Conservation (phyloP, 2,113 vertebrate species). For the Myodes glareolus region DNA sequence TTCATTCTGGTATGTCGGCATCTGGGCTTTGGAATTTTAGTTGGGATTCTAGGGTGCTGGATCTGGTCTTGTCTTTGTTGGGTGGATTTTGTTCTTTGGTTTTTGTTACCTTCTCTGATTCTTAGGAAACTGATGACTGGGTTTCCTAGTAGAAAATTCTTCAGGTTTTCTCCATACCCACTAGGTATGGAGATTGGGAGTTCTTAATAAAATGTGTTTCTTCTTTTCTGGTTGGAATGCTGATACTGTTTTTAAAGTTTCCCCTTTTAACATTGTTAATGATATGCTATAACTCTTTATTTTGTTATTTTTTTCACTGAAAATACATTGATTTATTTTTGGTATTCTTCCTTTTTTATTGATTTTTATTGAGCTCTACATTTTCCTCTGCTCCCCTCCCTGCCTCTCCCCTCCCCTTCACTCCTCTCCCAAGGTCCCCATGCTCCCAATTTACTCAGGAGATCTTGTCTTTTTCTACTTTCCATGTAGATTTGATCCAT, state of each 20-base stretch:
- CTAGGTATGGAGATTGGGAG: background rate
- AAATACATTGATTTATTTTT: too few relatives aligned
- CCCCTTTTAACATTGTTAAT: background rate
- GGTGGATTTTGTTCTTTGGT: background rate
- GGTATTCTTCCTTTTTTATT: too few relatives aligned
- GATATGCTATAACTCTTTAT: background rate
- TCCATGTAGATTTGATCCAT: too few relatives aligned
- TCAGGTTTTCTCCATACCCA: too few relatives aligned
- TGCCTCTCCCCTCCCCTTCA: too few relatives aligned
- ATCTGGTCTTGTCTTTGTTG: background rate
- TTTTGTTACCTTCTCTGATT: background rate
- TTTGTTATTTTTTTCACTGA: too few relatives aligned
- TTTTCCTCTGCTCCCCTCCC: too few relatives aligned
- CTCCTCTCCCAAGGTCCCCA: too few relatives aligned
- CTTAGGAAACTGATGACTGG: background rate
- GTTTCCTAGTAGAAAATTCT: background rate
- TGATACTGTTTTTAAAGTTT: background rate
- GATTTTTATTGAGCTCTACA: too few relatives aligned
- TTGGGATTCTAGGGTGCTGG: background rate
- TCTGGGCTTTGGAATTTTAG: background rate
- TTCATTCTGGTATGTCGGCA: background rate
- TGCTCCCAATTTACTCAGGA: too few relatives aligned
- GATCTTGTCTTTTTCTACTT: too few relatives aligned
- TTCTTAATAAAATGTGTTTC: background rate
- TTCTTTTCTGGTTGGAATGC: background rate